These are phyloP conservation scores for Scotopteryx bipunctaria DNA, from an alignment of 2,888 invertebrate species.

Conservation along the genomic window DNA sequence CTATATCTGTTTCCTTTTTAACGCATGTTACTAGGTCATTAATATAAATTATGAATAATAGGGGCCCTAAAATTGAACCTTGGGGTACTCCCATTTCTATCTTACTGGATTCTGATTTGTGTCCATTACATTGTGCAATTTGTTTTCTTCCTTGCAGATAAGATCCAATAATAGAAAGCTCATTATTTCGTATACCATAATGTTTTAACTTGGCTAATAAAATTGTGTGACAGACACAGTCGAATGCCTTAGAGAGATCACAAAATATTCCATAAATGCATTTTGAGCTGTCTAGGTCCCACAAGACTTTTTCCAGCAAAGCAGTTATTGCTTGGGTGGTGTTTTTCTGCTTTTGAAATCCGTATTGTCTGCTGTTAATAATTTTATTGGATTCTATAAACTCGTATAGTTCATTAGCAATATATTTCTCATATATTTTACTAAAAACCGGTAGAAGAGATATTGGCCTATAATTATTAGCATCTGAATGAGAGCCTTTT, in stretches of 20 bases:
- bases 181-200: too few relatives aligned
- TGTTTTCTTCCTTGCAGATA: too few relatives aligned
- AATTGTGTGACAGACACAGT: too few relatives aligned
- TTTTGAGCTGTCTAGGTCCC: too few relatives aligned
- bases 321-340: neutral
- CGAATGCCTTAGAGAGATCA: too few relatives aligned
- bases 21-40: constrained; percentile 12
- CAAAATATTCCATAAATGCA: too few relatives aligned
- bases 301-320: too few relatives aligned
- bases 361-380: neutral
- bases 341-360: neutral
- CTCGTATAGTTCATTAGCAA: neutral
- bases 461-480: constrained; percentile 9
- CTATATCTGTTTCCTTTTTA: constrained; percentile 1
- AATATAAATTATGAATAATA: neutral
- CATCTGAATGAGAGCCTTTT: neutral
- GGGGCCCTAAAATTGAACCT: neutral
- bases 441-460: constrained; percentile 9
- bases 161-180: too few relatives aligned
- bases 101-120: too few relatives aligned
- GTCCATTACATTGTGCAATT: too few relatives aligned
- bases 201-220: too few relatives aligned
- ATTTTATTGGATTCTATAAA: neutral
- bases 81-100: neutral
- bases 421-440: neutral